A percentile compares a stretch with the other conserved stretches of the same genome.
Conservation (phyloP, 2,113 vertebrate genomes). For the Illadopsis cleaveri region DNA sequence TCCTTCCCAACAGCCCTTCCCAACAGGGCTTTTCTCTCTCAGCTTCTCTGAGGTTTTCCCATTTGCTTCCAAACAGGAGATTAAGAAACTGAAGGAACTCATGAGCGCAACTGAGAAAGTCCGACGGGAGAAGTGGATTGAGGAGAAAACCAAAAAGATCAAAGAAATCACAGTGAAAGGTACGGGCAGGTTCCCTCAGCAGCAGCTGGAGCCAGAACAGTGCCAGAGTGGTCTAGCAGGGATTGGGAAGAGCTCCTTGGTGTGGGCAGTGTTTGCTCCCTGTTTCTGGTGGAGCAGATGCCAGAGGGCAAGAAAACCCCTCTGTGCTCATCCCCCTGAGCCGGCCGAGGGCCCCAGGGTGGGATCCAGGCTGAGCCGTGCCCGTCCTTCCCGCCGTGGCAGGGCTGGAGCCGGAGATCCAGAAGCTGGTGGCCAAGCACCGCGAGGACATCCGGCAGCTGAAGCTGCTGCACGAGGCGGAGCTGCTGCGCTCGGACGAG, state of each 20-base stretch:
- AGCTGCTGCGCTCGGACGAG: conserved; percentile 86
- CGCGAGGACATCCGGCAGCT: conserved; percentile 89
- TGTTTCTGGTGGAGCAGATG: not conserved
- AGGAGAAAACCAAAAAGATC: conserved; percentile 95
- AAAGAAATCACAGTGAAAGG: conserved; percentile 97
- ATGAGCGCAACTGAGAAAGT: conserved; percentile 91
- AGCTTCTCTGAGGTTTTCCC: not conserved
- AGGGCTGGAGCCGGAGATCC: conserved; percentile 97
- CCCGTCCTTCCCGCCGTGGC: accelerated
- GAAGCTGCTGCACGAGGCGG: conserved; percentile 85
- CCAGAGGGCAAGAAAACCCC: not conserved
- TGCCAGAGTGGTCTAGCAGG: not conserved
- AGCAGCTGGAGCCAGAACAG: accelerated
- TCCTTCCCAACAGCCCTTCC: not conserved
- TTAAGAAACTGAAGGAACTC: conserved; percentile 92
- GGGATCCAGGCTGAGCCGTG: accelerated
- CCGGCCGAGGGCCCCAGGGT: accelerated
- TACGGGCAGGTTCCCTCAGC: not conserved
- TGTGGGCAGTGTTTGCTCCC: not conserved
- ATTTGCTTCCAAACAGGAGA: conserved; percentile 76
- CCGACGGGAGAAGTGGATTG: conserved; percentile 93
- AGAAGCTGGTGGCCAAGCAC: conserved; percentile 91
- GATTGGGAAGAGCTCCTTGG: not conserved
- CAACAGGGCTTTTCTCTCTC: not conserved
- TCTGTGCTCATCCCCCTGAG: accelerated